Evolutionary conservation across 2,113 vertebrate genomes (phyloP), one percentile per base, ranked within the genome.

Genomic region (Cynoglossus semilaevis): DNA sequence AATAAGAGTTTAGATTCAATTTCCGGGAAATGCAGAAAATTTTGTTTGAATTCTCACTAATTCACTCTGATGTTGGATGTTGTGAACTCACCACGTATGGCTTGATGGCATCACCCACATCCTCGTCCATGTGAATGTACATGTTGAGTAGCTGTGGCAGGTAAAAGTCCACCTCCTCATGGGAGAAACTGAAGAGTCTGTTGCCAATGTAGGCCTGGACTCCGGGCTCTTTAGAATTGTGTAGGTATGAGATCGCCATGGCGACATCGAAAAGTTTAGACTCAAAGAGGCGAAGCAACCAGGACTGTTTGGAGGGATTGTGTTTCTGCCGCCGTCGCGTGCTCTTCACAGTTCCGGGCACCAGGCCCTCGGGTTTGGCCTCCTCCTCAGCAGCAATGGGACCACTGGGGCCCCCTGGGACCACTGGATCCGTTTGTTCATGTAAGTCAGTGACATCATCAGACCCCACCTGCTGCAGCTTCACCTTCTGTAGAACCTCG

Each of bases 91-190:
- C 96, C 40, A 98, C 92, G 40, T 98, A 98, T 45, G 96, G 96
- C 40, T 97, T 97, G 89, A 98, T 97, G 70, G 96, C 96, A 0
- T 98, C 96, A 0, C 96, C 96, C 8, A 98, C 95, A 0, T 97
- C 95, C 87, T 97, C 95, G 11, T 97, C 95, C 95, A 97, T 97
- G 89, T 98, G 95, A 47, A 98, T 94, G 91, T 98, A 98, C 96
- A 98, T 98, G 75, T 96, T 98, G 37, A 98, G 95, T 42, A 98
- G 88, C 91, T 98, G 96, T 0, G 96, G 96, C 58, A 98, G 90
- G 80, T 94, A 98, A 79, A 98, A 98, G 74, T 95, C 96, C 81
- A 97, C 96, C 0, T 97, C 94, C 5, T 96, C 95, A 4, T 95
- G 59, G 0, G 91, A 83, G 72, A 98, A 98, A 83, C 90, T 96